These are phyloP conservation scores for Subacronicta megacephala DNA, from an alignment of 2,888 invertebrate genomes.

Conservation along the genomic window DNA sequence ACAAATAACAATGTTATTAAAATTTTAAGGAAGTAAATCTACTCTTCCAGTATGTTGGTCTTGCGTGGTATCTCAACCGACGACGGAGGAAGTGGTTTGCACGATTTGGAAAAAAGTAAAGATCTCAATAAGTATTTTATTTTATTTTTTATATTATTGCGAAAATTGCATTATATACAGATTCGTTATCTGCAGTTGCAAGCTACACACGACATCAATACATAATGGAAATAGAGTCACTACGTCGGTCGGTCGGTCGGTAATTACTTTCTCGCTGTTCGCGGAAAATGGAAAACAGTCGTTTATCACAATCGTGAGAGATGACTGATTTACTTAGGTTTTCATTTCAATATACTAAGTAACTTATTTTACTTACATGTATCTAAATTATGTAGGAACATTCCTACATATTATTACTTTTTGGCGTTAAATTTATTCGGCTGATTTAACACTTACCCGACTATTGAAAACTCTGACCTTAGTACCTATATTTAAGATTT, in stretches of 20 bases:
- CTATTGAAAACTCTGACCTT: too few relatives aligned
- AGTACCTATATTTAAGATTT: too few relatives aligned
- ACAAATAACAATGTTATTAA: too few relatives aligned
- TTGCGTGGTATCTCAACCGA: too few relatives aligned
- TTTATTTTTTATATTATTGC: slow-evolving; percentile 8
- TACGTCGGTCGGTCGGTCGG: slow-evolving; percentile 20
- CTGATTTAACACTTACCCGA: too few relatives aligned
- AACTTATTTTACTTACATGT: background rate
- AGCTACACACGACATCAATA: slow-evolving; percentile 12
- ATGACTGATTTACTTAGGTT: background rate
- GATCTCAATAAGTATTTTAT: too few relatives aligned
- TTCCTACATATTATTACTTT: too few relatives aligned
- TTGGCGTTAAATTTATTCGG: too few relatives aligned
- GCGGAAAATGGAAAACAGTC: slow-evolving; percentile 15
- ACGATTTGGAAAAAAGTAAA: background rate
- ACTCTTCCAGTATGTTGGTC: too few relatives aligned
- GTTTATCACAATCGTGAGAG: slow-evolving; percentile 7
- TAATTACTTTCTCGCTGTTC: slow-evolving; percentile 31
- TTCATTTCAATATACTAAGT: background rate
- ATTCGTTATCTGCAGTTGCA: slow-evolving; percentile 34
- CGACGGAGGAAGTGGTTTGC: too few relatives aligned
- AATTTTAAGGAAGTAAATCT: too few relatives aligned
- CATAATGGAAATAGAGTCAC: slow-evolving; percentile 36
- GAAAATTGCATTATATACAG: slow-evolving; percentile 25
- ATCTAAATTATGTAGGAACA: too few relatives aligned